Conservation (phyloP, 1,140 invertebrate species). For the Drosophila pallidifrons region DNA sequence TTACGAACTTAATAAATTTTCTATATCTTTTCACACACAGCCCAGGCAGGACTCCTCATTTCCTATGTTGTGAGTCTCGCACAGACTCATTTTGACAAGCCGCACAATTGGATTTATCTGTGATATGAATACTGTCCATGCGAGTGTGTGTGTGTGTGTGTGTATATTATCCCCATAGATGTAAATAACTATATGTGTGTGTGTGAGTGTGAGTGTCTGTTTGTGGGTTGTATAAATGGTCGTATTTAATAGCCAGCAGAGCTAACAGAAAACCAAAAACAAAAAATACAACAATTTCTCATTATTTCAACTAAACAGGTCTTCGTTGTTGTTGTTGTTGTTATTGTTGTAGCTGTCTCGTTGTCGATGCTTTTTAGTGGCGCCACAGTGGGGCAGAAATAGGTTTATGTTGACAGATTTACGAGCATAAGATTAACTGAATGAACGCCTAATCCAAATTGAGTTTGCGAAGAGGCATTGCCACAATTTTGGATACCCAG, state of each 20-base stretch:
- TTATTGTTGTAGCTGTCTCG: not conserved
- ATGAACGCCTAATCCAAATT: not conserved
- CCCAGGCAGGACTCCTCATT: conserved; percentile 11
- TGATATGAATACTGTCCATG: conserved; percentile 48
- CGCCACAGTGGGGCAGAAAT: conserved; percentile 56
- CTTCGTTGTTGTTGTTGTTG: conserved; percentile 17
- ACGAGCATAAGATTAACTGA: not conserved
- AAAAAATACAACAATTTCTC: conserved; percentile 65
- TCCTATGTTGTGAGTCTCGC: conserved; percentile 5
- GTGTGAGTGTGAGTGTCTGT: conserved; percentile 3
- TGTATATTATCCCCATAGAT: conserved; percentile 15
- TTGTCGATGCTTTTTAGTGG: conserved; percentile 21
- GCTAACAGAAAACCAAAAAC: conserved; percentile 43
- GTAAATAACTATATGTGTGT: conserved; percentile 10
- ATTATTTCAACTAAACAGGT: conserved; percentile 80
- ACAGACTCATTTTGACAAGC: conserved; percentile 68
- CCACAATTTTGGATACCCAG: not conserved
- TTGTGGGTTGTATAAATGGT: conserved; percentile 61
- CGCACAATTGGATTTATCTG: conserved; percentile 77
- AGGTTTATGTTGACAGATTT: conserved; percentile 15
- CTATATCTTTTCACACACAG: conserved; percentile 72
- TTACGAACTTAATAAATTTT: conserved; percentile 82
- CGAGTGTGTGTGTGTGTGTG: conserved; percentile 24
- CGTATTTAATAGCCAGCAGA: conserved; percentile 65
- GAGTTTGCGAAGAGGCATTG: not conserved